Evolutionary conservation across 53 echinoderm and acorn worm species (phyloP).

Genomic region (Mesocentrotus franciscanus): DNA sequence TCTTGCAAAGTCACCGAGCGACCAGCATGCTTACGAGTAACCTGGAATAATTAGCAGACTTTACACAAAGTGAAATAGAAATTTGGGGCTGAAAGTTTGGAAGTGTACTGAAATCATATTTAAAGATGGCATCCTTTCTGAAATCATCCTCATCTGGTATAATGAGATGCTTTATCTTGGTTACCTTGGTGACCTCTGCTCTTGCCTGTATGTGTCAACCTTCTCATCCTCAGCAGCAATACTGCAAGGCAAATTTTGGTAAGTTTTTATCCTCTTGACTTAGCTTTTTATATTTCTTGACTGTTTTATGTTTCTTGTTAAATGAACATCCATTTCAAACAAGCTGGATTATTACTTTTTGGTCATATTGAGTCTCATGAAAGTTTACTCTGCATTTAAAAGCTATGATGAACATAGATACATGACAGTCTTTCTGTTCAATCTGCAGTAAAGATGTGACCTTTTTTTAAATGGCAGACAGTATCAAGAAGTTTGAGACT

Average conservation of each 20-base stretch:
- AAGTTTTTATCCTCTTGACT: constrained; percentile 51
- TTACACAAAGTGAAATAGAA: neutral
- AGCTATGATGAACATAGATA: neutral
- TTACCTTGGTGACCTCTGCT: neutral
- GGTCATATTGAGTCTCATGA: neutral
- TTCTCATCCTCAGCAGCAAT: constrained; percentile 89
- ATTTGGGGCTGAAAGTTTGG: neutral
- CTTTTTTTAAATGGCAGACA: no score
- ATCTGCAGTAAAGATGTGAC: neutral
- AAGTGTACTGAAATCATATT: neutral
- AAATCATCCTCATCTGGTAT: neutral
- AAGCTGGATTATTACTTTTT: neutral
- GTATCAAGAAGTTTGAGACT: no score
- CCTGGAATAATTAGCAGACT: neutral
- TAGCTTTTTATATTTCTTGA: no score
- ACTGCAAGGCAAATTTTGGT: constrained; percentile 92
- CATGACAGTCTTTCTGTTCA: neutral
- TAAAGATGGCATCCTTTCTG: constrained; percentile 1
- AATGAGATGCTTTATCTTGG: constrained; percentile 32
- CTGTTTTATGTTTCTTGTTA: neutral
- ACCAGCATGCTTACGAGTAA: neutral
- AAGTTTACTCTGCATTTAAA: neutral
- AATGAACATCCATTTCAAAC: neutral
- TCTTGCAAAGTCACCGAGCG: neutral
- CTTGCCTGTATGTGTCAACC: constrained; percentile 82